A percentile compares a stretch with the other conserved stretches of the same genome.
Evolutionary conservation across 2,888 invertebrate genomes (phyloP).

Genomic region (Thyatira batis): DNA sequence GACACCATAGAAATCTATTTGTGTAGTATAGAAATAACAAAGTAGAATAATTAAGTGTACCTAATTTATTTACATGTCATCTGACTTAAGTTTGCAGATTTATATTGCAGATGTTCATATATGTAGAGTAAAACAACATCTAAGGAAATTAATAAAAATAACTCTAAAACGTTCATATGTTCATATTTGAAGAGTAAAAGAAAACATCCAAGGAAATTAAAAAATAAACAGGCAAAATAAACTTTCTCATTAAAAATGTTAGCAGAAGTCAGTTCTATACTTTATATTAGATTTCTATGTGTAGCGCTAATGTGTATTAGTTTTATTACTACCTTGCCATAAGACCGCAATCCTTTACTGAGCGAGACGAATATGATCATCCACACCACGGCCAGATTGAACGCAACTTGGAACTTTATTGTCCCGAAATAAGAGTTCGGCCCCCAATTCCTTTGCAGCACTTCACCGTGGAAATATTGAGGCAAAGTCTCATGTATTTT

Average conservation of each 20-base stretch:
- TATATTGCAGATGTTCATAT: no score
- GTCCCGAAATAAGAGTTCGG: constrained; percentile 78
- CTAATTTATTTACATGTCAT: neutral
- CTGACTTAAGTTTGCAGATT: no score
- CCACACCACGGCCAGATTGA: constrained; percentile 95
- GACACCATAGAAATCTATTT: neutral
- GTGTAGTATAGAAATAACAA: neutral
- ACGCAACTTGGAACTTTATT: constrained; percentile 93
- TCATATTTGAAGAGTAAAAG: no score
- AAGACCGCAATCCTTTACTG: constrained; percentile 92
- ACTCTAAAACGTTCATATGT: no score
- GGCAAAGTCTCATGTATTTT: constrained; percentile 88
- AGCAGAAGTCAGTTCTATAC: neutral
- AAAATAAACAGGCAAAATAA: no score
- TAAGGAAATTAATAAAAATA: no score
- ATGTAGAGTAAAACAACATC: no score
- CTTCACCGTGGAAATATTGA: constrained; percentile 92
- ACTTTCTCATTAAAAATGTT: neutral
- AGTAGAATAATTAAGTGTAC: neutral
- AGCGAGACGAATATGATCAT: constrained; percentile 93
- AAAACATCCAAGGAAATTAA: no score
- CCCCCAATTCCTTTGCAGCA: constrained; percentile 84
- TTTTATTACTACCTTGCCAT: constrained; percentile 86
- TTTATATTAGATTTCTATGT: neutral
- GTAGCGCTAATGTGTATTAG: constrained; percentile 8